A percentile compares a stretch with the other conserved stretches of the same genome.
phyloP scores from a whole-genome alignment of 2,113 vertebrate genomes.

The Hymenochirus boettgeri region DNA sequence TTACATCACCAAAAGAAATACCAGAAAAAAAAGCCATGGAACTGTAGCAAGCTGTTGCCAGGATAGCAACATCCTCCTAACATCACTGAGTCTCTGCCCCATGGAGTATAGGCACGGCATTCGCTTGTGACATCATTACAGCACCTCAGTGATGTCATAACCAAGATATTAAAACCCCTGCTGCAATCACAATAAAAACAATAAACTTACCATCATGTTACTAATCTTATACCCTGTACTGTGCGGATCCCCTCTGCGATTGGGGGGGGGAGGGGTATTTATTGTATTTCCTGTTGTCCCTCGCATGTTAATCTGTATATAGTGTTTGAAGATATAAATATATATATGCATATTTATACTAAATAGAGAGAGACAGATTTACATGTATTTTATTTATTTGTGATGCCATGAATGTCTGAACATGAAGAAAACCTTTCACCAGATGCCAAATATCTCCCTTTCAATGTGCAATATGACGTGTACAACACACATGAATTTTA shows the following conservation, averaged over 20 bases:
- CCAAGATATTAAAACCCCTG: not conserved
- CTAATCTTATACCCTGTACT: conserved; percentile 15
- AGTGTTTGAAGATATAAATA: conserved; percentile 39
- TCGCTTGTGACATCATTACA: conserved; percentile 7
- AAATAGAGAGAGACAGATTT: conserved; percentile 30
- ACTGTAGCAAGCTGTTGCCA: not conserved
- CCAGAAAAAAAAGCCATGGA: not conserved
- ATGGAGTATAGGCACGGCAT: not conserved
- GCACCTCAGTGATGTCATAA: not conserved
- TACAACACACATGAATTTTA: not conserved
- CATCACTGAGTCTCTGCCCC: not conserved
- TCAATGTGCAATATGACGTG: not conserved
- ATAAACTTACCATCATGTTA: conserved; percentile 11
- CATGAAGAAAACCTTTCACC: not conserved
- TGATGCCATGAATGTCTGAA: conserved; percentile 25
- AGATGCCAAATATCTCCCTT: conserved; percentile 1
- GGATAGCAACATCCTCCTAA: conserved; percentile 1
- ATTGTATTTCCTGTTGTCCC: conserved; percentile 17
- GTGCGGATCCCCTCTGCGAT: not conserved
- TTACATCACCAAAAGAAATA: conserved; percentile 18
- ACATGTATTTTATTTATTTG: conserved; percentile 34
- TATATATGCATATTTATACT: conserved; percentile 41
- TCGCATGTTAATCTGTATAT: conserved; percentile 38
- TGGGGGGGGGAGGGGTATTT: conserved; percentile 23
- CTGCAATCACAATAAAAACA: not conserved